Evolutionary conservation across 2,113 vertebrate species (phyloP).

Genomic region (Mus spicilegus): DNA sequence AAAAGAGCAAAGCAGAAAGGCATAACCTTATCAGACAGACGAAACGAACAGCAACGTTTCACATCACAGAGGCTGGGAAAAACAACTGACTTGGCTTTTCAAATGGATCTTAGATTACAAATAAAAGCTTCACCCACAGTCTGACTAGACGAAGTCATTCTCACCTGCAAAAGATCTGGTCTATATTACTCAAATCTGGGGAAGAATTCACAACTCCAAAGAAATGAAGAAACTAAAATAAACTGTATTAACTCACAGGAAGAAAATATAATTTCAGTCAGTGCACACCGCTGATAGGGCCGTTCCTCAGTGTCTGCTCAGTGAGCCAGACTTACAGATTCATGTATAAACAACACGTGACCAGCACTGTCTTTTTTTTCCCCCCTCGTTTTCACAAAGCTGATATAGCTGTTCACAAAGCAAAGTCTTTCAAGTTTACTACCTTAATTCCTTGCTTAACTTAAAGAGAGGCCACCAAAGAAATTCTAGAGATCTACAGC

Average conservation of each 20-base stretch:
- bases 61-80: not conserved
- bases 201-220: not conserved
- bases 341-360: slow-evolving; percentile 69
- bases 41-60: not conserved
- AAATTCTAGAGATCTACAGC: not conserved
- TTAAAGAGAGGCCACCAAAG: not conserved
- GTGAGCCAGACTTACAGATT: slow-evolving; percentile 30
- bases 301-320: not conserved
- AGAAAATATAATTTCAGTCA: not conserved
- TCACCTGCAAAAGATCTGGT: not conserved
- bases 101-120: not conserved
- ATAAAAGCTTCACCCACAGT: not conserved
- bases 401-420: not conserved
- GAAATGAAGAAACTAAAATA: no score
- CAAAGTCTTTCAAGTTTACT: not conserved
- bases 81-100: slow-evolving; percentile 6
- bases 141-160: not conserved
- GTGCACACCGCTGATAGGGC: not conserved
- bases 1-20: not conserved
- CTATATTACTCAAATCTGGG: not conserved
- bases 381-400: not conserved
- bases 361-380: not conserved
- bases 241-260: not conserved
- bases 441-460: not conserved
- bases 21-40: not conserved